Base-by-base conservation (phyloP, 2,113 vertebrate species). In the Heteronetta atricapilla region DNA sequence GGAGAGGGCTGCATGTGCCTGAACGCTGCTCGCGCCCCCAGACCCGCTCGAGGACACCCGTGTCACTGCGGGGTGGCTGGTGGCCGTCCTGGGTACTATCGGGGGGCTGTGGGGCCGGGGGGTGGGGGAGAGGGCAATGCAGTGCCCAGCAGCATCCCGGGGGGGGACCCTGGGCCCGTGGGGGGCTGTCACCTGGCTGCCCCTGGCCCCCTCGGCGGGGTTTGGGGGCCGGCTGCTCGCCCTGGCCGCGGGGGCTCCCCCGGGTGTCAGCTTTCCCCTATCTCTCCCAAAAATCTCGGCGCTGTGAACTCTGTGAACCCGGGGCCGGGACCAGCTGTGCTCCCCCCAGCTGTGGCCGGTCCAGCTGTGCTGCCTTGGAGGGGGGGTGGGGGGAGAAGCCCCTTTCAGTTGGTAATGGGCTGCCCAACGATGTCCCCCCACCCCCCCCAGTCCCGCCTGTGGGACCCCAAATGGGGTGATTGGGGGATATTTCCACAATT, bases 281-380 rank as follows among this genome's bases (percentile, higher is more conserved):
- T 78, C 82, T 78, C 26, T 1, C 87, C 77, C 64, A 4, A 48
- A 68, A 89, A 93, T 90, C 92, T 82, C 19, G 0, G 25, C 33
- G 58, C 63, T 29, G 15, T 82, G 82, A 86, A 86, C 87, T 86
- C 70, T 72, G 77, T 89, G 91, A 90, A 90, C 70, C 59, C n/a
- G n/a, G 4, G 11, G 20, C 18, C 0, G 8, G 42, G 40, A 50
- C 68, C 91, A 80, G 80, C 80, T 88, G 90, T 62, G 86, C 66
- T n/a, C 59, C 53, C 69, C 53, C 75, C 34, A 56, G 70, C 76
- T 56, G 34, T 48, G 42, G 17, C 13, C 6, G 13, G 0, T 33
- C 83, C 70, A 87, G 90, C 84, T 88, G 85, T 78, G 90, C 36
- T 1, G 1, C 46, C 46, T 3, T 17, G 42, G 42, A 10, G 38